Evolutionary conservation across 2,797 vertebrate species (phyloP), one percentile per base, ranked within the genome.

Genomic region (Anniella stebbinsi): DNA sequence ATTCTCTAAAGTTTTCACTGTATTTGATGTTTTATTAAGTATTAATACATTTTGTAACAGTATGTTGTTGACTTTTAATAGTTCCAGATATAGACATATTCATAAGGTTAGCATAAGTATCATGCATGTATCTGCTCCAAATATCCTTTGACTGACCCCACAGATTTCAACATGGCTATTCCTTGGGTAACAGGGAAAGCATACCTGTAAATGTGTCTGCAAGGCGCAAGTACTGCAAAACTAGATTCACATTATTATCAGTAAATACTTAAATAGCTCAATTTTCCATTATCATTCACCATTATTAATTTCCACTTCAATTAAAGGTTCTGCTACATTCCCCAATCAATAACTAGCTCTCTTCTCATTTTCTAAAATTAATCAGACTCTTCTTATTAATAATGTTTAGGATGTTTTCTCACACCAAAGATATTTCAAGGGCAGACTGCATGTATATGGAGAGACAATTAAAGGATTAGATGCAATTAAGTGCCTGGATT

Each of bases 281-380:
- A 11, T 89, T 87, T 28, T 80, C 2, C 5, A 0, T 80, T 92
- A 73, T 86, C 0, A 21, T 90, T 93, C 90, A 82, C 4, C 41
- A 48, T 13, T 89, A 70, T 82, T 92, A 66, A 83, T 86, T 77
- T 84, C 18, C 8, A 28, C 4, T 88, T 93, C 0, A 84, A 5
- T 92, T 92, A 85, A 88, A 89, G 18, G 30, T 67, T 48, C 80
- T 89, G 15, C 11, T 90, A 93, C 88, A 87, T 89, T 90, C 36
- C 48, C 8, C 41, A 75, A 4, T 83, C 86, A 88, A 60, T 60
- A 78, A 2, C 76, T 10, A 80, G 0, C 33, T 57, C 28, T 84
- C 28, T 84, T 90, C 2, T 86, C 57, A 7, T 89, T 92, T 60
- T 84, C 0, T 57, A 75, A 93, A 94, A 92, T 63, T 91, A 91